A percentile compares a stretch with the other conserved stretches of the same genome.
phyloP scores from a whole-genome alignment of 2,797 vertebrate genomes.

The Odontamblyopus lacepedii region DNA sequence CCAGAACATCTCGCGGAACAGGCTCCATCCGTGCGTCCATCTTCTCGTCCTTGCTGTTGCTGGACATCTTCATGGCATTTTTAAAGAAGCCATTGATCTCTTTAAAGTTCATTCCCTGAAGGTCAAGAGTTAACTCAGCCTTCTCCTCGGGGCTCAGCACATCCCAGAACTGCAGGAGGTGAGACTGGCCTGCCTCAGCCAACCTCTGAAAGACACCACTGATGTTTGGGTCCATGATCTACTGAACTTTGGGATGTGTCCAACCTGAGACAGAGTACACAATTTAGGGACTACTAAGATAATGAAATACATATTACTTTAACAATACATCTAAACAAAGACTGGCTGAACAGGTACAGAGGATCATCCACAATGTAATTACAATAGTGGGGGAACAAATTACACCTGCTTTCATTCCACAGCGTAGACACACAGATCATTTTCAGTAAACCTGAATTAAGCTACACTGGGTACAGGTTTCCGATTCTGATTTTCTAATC shows the following conservation, averaged over 20 bases:
- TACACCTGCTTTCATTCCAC: neutral
- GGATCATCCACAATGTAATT: neutral
- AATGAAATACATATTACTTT: neutral
- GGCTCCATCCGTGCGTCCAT: conserved; percentile 89
- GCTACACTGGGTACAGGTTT: neutral
- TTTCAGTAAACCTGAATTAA: no score
- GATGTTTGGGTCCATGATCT: conserved; percentile 76
- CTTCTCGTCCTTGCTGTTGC: conserved; percentile 73
- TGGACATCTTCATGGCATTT: conserved; percentile 77
- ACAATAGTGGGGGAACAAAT: neutral
- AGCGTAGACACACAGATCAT: no score
- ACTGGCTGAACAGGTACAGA: neutral
- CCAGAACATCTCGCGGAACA: conserved; percentile 87
- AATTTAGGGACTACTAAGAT: neutral
- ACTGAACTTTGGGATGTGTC: conserved; percentile 21
- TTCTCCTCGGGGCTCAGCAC: conserved; percentile 78
- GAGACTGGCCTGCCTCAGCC: conserved; percentile 81
- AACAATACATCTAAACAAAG: neutral
- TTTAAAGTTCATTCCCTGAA: conserved; percentile 82
- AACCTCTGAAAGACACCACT: conserved; percentile 67
- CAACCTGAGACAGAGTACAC: conserved; percentile 18
- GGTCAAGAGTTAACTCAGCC: conserved; percentile 68
- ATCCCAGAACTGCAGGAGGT: conserved; percentile 87
- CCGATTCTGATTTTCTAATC: neutral
- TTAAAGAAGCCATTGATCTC: conserved; percentile 87